Conservation (phyloP, 2,888 invertebrate genomes). For the Macropis europaea region DNA sequence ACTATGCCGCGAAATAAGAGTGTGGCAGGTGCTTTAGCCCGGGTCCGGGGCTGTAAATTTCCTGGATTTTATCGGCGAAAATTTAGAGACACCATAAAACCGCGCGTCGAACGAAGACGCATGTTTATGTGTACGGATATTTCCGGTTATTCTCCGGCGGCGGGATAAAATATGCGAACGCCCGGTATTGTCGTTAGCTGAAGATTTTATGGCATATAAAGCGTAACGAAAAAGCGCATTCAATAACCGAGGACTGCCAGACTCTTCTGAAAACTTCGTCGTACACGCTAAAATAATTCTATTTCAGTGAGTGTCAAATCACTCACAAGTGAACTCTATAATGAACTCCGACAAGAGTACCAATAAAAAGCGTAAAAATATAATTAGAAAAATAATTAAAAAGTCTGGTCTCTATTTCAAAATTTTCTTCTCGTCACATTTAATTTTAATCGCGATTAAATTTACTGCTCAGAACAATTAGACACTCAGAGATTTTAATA, state of each 20-base stretch:
- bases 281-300: no score
- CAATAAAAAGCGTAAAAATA: no score
- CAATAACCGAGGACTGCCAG: background rate
- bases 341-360: no score
- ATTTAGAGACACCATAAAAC: constrained; percentile 70
- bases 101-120: constrained; percentile 54
- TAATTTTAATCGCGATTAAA: no score
- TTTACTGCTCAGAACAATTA: no score
- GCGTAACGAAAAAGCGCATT: background rate
- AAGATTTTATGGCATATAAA: constrained; percentile 7
- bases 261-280: no score
- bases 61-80: constrained; percentile 69
- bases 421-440: no score
- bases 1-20: constrained; percentile 37
- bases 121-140: constrained; percentile 48
- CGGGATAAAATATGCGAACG: constrained; percentile 23
- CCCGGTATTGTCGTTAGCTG: constrained; percentile 12
- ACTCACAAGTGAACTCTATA: no score
- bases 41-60: constrained; percentile 60
- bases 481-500: no score
- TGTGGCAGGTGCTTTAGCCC: constrained; percentile 48
- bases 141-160: constrained; percentile 7
- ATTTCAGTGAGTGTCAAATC: no score
- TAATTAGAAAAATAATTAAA: no score
- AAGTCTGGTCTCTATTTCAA: no score